Base-by-base conservation (phyloP, 2,113 vertebrate genomes). In the Pao palembangensis region DNA sequence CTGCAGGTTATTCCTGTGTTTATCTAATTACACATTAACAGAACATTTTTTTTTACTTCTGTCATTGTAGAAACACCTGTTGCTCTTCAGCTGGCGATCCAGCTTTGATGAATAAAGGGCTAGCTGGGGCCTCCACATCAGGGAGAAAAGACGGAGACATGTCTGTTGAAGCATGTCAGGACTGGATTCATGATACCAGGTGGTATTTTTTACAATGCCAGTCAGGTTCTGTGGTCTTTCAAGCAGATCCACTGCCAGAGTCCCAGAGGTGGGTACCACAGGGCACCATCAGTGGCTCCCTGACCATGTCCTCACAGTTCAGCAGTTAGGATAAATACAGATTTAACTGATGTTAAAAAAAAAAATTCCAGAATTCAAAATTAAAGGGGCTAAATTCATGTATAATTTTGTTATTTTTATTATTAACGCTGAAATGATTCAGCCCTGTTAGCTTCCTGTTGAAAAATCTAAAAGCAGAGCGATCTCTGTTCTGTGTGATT, bases 101-200 rank as follows among this genome's bases (percentile, higher is more conserved):
- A 60, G 23, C 21, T 42, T 60, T 47, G 6, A 17, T 31, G 19
- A 60, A 55, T 56, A 41, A 43, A 28, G 3, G 34, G 19, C 6
- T 34, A 54, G 25, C 6, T 28, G 25, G 25, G 25, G 25, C 25
- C 25, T 28, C 25, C 25, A 28, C 25, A 5, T 6, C 25, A 28
- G 2, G 25, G 25, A 28, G 21, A 28, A 28, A 25, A 20, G 14
- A 7, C 16, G 19, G 21, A 20, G 52, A 25, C 34, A 38, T 38
- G 34, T 38, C 34, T 67, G 48, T 20, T 51, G 56, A 61, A 21
- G 58, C 34, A 44, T 31, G 14, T 49, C 31, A 20, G 12, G 16
- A 21, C 44, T 50, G 13, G 17, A 42, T 7, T 61, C 6, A 2
- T 62, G 15, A 18, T 62, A 8, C 52, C 6, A 38, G 23, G 20